Conservation (phyloP, 2,797 vertebrate genomes). For the Cercopithecus diana region DNA sequence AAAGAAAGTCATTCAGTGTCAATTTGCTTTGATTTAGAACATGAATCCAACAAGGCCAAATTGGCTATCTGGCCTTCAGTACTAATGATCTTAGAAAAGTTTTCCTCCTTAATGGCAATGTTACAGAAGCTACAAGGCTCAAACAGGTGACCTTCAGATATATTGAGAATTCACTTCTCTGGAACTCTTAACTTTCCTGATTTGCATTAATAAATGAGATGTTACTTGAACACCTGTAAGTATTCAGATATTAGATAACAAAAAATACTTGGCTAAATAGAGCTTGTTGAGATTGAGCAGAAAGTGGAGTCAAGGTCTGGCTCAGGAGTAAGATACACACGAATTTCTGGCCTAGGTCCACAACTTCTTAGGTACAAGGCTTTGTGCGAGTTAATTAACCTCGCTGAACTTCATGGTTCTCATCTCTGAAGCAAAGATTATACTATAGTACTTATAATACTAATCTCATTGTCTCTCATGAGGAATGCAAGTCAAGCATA, state of each 20-base stretch:
- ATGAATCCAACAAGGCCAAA: not conserved
- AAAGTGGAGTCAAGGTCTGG: not conserved
- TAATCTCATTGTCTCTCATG: not conserved
- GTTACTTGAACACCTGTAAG: not conserved
- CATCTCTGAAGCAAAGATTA: not conserved
- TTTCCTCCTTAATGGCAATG: not conserved
- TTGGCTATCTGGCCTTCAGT: not conserved
- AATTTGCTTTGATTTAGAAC: constrained; percentile 27
- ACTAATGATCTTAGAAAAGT: not conserved
- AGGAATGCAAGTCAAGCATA: not conserved
- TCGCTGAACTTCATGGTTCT: not conserved
- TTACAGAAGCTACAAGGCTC: not conserved
- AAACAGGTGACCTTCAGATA: not conserved
- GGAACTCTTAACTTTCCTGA: not conserved
- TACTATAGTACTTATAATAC: not conserved
- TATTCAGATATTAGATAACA: not conserved
- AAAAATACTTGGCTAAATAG: not conserved
- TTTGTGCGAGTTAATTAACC: not conserved
- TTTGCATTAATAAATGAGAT: not conserved
- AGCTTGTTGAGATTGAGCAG: not conserved
- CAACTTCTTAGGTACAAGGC: not conserved
- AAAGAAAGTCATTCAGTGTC: not conserved
- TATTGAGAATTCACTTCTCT: not conserved
- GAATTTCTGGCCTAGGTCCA: not conserved
- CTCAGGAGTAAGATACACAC: not conserved